These are phyloP conservation scores for Steinernema khuongi DNA, from an alignment of 1,140 invertebrate genomes.

Conservation along the genomic window DNA sequence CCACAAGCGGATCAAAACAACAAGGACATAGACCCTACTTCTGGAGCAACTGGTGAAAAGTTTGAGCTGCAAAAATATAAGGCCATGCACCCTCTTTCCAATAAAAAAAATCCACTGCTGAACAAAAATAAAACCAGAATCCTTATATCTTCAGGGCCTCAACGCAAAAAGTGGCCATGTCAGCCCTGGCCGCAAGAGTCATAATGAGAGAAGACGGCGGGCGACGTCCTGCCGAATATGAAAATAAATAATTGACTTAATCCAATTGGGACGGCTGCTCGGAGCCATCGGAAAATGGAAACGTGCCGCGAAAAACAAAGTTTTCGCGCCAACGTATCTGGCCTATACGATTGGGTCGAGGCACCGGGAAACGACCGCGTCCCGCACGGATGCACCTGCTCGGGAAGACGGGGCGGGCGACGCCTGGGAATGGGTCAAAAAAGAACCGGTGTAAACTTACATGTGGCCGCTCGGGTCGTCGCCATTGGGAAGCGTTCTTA, in stretches of 20 bases:
- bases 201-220: not conserved
- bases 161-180: not conserved
- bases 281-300: not conserved
- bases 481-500: not conserved
- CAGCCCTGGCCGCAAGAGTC: not conserved
- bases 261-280: not conserved
- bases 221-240: not conserved
- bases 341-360: too few relatives aligned
- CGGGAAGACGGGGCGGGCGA: too few relatives aligned
- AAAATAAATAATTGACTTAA: conserved; percentile 12
- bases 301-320: not conserved
- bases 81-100: not conserved
- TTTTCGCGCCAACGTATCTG: too few relatives aligned
- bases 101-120: too few relatives aligned
- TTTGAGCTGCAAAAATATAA: too few relatives aligned
- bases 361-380: too few relatives aligned
- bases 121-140: too few relatives aligned
- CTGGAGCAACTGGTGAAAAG: too few relatives aligned
- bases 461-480: conserved; percentile 11
- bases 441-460: conserved; percentile 5
- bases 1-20: too few relatives aligned
- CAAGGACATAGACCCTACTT: too few relatives aligned
- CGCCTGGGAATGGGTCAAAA: too few relatives aligned
- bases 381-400: too few relatives aligned
- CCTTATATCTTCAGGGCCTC: not conserved